Evolutionary conservation across 2,888 invertebrate genomes (phyloP).

Genomic region (Diaprepes abbreviatus): DNA sequence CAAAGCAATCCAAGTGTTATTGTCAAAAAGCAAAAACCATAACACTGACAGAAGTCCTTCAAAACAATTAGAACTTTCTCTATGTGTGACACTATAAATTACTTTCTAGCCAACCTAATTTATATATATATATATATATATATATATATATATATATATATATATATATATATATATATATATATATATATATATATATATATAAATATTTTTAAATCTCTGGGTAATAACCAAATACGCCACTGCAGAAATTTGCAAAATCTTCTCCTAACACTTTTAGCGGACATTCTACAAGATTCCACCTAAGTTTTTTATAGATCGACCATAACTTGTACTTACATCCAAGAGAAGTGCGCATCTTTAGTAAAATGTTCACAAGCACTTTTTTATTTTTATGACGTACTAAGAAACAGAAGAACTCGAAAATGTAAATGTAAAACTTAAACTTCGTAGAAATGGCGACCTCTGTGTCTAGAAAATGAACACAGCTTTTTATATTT

Average conservation of each 20-base stretch:
- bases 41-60: no score
- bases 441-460: not conserved
- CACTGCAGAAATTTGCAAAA: conserved; percentile 20
- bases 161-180: no score
- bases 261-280: conserved; percentile 33
- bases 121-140: no score
- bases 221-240: not conserved
- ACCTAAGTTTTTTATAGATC: conserved; percentile 27
- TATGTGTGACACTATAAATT: no score
- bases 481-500: no score
- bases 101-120: no score
- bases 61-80: no score
- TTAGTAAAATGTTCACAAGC: conserved; percentile 15
- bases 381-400: conserved; percentile 19
- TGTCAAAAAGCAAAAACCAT: no score
- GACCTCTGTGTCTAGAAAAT: not conserved
- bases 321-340: conserved; percentile 33
- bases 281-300: conserved; percentile 42
- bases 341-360: conserved; percentile 8
- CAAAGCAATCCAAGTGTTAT: no score
- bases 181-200: no score
- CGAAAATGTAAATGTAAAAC: conserved; percentile 16
- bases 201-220: no score
- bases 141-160: no score
- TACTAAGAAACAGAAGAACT: conserved; percentile 20